phyloP scores from a whole-genome alignment of 2,888 invertebrate genomes.

The Phragmatobia fuliginosa region DNA sequence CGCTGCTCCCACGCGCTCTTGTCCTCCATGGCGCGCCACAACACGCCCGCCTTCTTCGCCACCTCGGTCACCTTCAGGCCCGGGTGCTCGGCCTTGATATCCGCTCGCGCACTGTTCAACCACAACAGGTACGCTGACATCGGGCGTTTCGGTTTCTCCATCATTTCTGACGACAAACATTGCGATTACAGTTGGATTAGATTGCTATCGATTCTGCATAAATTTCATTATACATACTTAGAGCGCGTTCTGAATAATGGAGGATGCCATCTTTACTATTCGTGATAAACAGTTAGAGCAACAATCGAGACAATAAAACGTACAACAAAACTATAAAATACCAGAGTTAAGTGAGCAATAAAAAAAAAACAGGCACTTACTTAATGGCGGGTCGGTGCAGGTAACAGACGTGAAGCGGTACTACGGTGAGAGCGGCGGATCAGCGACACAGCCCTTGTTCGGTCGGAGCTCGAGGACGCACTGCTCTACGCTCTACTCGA shows the following conservation, averaged over 20 bases:
- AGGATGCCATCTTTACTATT: conserved; percentile 7
- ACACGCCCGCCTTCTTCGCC: conserved; percentile 95
- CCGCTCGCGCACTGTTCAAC: conserved; percentile 93
- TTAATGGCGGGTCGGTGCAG: conserved; percentile 14
- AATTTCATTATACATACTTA: conserved; percentile 2
- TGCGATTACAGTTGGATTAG: conserved; percentile 7
- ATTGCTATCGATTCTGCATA: not conserved
- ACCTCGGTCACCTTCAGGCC: conserved; percentile 95
- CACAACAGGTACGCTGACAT: conserved; percentile 95
- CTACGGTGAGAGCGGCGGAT: conserved; percentile 14
- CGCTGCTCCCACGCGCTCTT: conserved; percentile 96
- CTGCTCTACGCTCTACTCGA: conserved; percentile 17
- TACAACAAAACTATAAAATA: not conserved
- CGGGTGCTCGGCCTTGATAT: conserved; percentile 94
- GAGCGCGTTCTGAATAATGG: not conserved
- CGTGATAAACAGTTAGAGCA: conserved; percentile 9
- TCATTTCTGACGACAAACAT: conserved; percentile 72
- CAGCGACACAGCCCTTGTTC: conserved; percentile 24
- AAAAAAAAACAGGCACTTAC: conserved; percentile 32
- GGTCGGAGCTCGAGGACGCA: conserved; percentile 37
- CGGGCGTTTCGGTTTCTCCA: conserved; percentile 95
- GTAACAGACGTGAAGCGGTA: conserved; percentile 22
- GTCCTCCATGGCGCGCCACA: conserved; percentile 94
- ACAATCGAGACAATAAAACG: not conserved
- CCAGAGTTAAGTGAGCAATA: not conserved